Evolutionary conservation across 2,888 invertebrate genomes (phyloP).

Genomic region (Chymomyza caudatula): DNA sequence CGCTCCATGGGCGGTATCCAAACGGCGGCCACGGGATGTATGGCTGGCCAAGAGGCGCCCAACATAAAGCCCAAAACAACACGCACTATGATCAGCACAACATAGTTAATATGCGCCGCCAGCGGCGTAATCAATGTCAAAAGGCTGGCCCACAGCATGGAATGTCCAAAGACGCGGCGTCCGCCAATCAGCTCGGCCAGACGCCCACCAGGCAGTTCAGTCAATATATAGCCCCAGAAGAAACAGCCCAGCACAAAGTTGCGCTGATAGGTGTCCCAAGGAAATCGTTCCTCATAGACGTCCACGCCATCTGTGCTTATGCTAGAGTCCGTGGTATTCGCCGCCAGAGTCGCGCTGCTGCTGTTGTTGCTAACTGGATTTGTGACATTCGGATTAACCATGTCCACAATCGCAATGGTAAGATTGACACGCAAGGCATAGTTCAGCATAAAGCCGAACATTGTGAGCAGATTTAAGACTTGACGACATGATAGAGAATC

Average conservation of each 20-base stretch:
- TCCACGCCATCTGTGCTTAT: constrained; percentile 25
- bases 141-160: constrained; percentile 88
- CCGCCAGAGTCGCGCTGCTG: constrained; percentile 9
- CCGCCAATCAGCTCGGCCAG: constrained; percentile 91
- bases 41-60: constrained; percentile 94
- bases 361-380: background rate
- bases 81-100: constrained; percentile 85
- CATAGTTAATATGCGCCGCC: constrained; percentile 85
- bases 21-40: constrained; percentile 93
- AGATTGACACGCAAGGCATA: constrained; percentile 92
- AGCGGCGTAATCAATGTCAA: constrained; percentile 89
- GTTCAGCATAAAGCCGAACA: constrained; percentile 93
- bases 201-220: constrained; percentile 92
- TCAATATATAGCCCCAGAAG: constrained; percentile 95
- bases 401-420: constrained; percentile 91
- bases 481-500: constrained; percentile 87
- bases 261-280: constrained; percentile 88
- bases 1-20: constrained; percentile 97
- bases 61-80: constrained; percentile 87
- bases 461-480: constrained; percentile 90
- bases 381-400: constrained; percentile 80
- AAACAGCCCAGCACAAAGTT: constrained; percentile 91
- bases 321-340: constrained; percentile 12
- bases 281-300: constrained; percentile 80
- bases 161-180: constrained; percentile 90